These are phyloP conservation scores for Syngnathus scovelli DNA, from an alignment of 2,113 vertebrate genomes.

Conservation along the genomic window DNA sequence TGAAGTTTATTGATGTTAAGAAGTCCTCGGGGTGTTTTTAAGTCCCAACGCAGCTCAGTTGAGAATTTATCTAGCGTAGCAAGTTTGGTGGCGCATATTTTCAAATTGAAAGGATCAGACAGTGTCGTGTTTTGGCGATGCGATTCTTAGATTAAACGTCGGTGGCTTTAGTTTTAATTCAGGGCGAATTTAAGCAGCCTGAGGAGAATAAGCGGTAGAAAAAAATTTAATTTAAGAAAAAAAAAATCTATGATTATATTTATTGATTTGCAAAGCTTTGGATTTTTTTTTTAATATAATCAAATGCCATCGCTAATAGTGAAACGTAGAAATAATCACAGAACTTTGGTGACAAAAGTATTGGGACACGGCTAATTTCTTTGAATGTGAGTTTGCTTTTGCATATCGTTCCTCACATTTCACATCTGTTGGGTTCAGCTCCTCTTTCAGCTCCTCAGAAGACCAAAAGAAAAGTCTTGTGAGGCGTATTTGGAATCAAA, in stretches of 20 bases:
- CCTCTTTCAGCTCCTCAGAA: neutral
- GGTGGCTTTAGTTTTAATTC: slow-evolving; percentile 2
- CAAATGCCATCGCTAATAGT: no score
- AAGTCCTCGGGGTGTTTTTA: slow-evolving; percentile 9
- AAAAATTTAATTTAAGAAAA: no score
- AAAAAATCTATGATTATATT: no score
- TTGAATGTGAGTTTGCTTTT: neutral
- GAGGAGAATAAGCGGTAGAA: no score
- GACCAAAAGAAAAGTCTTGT: neutral
- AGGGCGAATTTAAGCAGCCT: neutral
- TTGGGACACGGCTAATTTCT: neutral
- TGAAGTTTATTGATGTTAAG: neutral
- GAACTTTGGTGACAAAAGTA: neutral
- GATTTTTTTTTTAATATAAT: no score
- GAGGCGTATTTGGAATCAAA: neutral
- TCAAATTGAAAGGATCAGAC: slow-evolving; percentile 24
- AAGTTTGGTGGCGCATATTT: slow-evolving; percentile 20
- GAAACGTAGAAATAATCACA: no score
- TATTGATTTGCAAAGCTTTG: no score
- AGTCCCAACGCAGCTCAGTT: slow-evolving; percentile 2
- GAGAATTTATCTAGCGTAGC: slow-evolving; percentile 10
- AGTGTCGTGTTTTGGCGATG: slow-evolving; percentile 21
- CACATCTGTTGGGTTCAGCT: no score
- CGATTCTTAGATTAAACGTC: slow-evolving; percentile 31
- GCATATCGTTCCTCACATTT: neutral